Evolutionary conservation across 2,888 invertebrate genomes (phyloP), one percentile per base, ranked within the genome.

Genomic region (Noctuana brunneofusca): DNA sequence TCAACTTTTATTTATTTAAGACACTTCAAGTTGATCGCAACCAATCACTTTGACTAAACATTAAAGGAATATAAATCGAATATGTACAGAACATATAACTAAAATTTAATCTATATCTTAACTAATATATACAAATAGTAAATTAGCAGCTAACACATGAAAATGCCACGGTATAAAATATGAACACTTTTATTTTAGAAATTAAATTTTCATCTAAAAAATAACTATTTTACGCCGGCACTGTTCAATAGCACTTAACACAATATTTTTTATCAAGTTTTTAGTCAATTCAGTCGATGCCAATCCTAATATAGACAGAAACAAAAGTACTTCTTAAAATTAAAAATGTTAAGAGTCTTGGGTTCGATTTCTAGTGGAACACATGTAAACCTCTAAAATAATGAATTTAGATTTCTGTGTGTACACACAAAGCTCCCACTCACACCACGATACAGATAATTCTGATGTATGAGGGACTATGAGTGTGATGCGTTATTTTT

Each of bases 91-190:
- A 71, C 69, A 66, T 62, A 65, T 59, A 43, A 64, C 30, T 27
- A 64, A 58, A 64, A 0, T 20, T 60, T 64, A 58, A 38, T 64
- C 18, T 46, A 58, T 55, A 55, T 55, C 54, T 58, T 63, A 66
- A 64, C 53, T 66, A 58, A 62, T 56, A 58, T 48, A 35, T 66
- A 53, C 60, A 52, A 52, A 52, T 50, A 50, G 14, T 32, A 18
- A 52, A 27, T 16, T 30, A 27, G 16, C 63, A 58, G 43, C 43
- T 63, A 58, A 48, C 64, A 64, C 58, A 64, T 68, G 57, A 74
- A 75, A 74, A 73, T 71, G 67, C 68, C 65, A 66, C 67, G 58
- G 64, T 56, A 70, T 76, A 78, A 84, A 84, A 81, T 83, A 83
- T 79, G 80, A 83, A 83, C 80, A 83, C 81, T 75, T 77, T 63